A percentile compares a stretch with the other conserved stretches of the same genome.
Conservation (phyloP, 2,113 vertebrate genomes). For the Pseudolaguvia tuberculata region DNA sequence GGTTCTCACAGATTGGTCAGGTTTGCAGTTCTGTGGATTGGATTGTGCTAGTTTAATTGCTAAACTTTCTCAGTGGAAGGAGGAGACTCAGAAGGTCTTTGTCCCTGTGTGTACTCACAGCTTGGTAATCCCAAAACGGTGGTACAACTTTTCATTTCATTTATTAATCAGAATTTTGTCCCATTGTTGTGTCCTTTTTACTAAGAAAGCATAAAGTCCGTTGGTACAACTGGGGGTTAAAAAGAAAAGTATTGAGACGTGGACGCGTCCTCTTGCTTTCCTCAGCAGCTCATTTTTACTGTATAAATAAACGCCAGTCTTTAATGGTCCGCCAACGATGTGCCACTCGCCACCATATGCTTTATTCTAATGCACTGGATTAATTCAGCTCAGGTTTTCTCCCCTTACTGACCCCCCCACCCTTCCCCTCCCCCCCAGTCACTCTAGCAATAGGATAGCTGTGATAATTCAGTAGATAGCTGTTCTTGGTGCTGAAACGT, state of each 20-base stretch:
- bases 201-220: not conserved
- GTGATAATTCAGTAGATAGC: not conserved
- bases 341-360: conserved; percentile 57
- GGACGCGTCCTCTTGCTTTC: not conserved
- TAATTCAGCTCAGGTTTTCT: conserved; percentile 49
- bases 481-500: not conserved
- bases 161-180: not conserved
- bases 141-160: not conserved
- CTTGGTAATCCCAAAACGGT: not conserved
- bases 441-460: conserved; percentile 41
- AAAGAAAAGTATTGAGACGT: not conserved
- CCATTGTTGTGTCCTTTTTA: not conserved
- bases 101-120: not conserved
- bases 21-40: not conserved
- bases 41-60: not conserved
- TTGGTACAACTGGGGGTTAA: not conserved
- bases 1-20: not conserved
- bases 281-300: conserved; percentile 16
- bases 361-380: conserved; percentile 56
- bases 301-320: conserved; percentile 11
- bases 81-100: not conserved
- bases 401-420: conserved; percentile 50
- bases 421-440: conserved; percentile 49
- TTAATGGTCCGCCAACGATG: conserved; percentile 9
- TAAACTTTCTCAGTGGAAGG: not conserved